These are phyloP conservation scores for Auanema freiburgensis DNA, from an alignment of 2,888 invertebrate genomes.

Conservation along the genomic window DNA sequence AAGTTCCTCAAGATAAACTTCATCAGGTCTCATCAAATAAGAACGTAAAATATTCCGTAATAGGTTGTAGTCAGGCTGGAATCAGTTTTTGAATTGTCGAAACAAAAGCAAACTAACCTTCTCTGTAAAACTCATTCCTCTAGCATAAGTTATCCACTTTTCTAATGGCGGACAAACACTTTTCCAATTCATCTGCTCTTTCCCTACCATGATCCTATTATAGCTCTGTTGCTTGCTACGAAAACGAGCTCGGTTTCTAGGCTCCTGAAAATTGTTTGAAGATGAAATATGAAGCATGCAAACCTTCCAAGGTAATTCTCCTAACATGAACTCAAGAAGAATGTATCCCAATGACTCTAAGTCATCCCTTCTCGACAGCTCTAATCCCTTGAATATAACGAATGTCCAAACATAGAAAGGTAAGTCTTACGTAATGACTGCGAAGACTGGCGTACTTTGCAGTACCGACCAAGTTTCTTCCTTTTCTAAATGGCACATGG, in stretches of 20 bases:
- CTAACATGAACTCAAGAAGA: slow-evolving; percentile 44
- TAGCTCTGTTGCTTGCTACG: slow-evolving; percentile 29
- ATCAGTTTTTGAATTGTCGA: not conserved
- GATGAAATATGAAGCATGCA: too few species aligned
- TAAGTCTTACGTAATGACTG: slow-evolving; percentile 28
- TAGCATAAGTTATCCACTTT: slow-evolving; percentile 37
- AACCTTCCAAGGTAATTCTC: slow-evolving; percentile 51
- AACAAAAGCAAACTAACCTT: slow-evolving; percentile 9
- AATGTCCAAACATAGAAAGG: not conserved
- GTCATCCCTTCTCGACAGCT: slow-evolving; percentile 48
- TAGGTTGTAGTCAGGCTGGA: slow-evolving; percentile 47
- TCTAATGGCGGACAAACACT: slow-evolving; percentile 41
- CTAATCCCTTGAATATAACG: slow-evolving; percentile 26
- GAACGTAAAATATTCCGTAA: slow-evolving; percentile 28
- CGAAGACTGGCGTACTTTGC: slow-evolving; percentile 54
- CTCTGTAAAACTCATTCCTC: slow-evolving; percentile 32
- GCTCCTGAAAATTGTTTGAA: not conserved
- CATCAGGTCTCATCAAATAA: slow-evolving; percentile 16
- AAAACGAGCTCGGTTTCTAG: not conserved
- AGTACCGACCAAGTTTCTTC: slow-evolving; percentile 39
- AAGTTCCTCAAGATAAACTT: too few species aligned
- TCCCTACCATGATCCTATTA: slow-evolving; percentile 33
- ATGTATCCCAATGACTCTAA: slow-evolving; percentile 53
- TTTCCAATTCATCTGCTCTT: slow-evolving; percentile 41
- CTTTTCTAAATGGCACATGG: slow-evolving; percentile 14